Conservation (phyloP, 2,113 vertebrate species). For the Brachyhypopomus occidentalis region DNA sequence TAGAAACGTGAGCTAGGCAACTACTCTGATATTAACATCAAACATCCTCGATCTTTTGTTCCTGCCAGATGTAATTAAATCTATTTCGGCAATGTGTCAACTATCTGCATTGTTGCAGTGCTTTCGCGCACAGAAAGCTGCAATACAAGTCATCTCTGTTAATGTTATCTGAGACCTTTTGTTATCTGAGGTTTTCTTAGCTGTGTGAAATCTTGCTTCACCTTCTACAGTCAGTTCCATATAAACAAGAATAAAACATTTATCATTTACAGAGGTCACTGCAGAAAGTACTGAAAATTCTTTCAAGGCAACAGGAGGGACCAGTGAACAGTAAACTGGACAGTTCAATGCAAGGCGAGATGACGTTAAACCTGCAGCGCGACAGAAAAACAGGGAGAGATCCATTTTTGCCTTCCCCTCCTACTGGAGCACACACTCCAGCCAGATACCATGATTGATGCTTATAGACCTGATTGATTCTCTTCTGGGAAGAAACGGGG, state of each 20-base stretch:
- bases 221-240: neutral
- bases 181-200: neutral
- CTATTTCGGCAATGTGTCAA: neutral
- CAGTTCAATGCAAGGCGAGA: neutral
- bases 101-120: neutral
- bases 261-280: neutral
- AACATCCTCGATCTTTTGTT: slow-evolving; percentile 69
- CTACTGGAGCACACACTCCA: neutral
- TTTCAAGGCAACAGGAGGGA: neutral
- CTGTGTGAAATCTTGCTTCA: slow-evolving; percentile 2
- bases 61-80: neutral
- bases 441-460: slow-evolving; percentile 39
- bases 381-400: slow-evolving; percentile 44
- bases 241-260: neutral
- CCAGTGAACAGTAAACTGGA: neutral
- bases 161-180: neutral
- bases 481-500: slow-evolving; percentile 15
- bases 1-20: slow-evolving; percentile 64
- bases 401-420: slow-evolving; percentile 37
- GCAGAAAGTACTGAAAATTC: neutral
- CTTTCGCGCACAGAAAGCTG: neutral
- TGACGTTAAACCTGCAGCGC: slow-evolving; percentile 38
- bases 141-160: neutral
- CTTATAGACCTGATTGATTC: slow-evolving; percentile 26
- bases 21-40: slow-evolving; percentile 42